These are phyloP conservation scores for Geodia barretti DNA, from an alignment of 37 sponge, comb jelly and placozoan genomes.

Conservation along the genomic window DNA sequence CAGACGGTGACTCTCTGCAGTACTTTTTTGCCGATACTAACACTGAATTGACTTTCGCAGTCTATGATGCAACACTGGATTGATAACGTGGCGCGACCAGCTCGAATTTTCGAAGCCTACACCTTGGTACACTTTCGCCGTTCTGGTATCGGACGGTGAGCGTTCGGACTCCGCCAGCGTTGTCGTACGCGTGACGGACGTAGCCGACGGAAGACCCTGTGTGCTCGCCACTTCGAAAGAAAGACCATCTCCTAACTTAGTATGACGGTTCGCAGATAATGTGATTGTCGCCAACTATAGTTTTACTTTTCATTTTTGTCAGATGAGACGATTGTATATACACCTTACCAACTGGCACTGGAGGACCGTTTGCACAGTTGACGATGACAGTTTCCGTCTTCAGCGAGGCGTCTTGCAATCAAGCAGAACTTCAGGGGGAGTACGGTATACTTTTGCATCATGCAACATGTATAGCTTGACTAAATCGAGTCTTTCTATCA, in stretches of 20 bases:
- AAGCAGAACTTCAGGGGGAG: neutral
- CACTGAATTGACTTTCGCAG: neutral
- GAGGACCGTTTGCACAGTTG: neutral
- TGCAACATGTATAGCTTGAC: too few species aligned
- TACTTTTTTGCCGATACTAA: slow-evolving; percentile 19
- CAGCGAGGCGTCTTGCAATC: neutral
- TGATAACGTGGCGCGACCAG: slow-evolving; percentile 2
- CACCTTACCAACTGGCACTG: neutral
- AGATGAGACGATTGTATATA: neutral
- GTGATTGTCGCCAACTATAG: neutral
- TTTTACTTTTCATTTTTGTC: neutral
- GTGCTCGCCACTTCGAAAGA: too few species aligned
- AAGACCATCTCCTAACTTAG: too few species aligned
- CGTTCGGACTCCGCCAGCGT: slow-evolving; percentile 27
- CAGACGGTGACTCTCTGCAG: slow-evolving; percentile 17
- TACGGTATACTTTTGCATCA: too few species aligned
- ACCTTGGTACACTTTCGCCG: neutral
- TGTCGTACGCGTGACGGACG: slow-evolving; percentile 31
- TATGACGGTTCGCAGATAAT: neutral
- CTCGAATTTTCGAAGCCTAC: slow-evolving; percentile 28
- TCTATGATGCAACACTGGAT: slow-evolving; percentile 44
- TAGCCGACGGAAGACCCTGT: slow-evolving; percentile 63
- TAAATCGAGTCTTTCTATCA: neutral
- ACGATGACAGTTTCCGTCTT: neutral
- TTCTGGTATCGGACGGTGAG: slow-evolving; percentile 24